Evolutionary conservation across 2,888 invertebrate genomes (phyloP).

Genomic region (Drepanosiphum platanoidis): DNA sequence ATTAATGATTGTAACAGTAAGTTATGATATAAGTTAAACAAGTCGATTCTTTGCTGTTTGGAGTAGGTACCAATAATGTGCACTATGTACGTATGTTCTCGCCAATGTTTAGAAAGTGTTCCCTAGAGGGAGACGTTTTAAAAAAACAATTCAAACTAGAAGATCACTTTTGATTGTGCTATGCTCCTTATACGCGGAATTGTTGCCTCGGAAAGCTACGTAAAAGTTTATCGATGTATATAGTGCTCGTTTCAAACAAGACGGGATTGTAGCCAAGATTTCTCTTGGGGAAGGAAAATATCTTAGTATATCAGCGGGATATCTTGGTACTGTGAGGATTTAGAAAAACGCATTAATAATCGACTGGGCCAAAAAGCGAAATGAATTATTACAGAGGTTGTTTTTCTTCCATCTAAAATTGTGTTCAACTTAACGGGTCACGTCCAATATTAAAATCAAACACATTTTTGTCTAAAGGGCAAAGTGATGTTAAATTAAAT

Average conservation of each 20-base stretch:
- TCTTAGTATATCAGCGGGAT: conserved; percentile 38
- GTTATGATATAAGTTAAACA: background rate
- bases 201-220: conserved; percentile 3
- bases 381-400: conserved; percentile 19
- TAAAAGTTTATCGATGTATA: conserved; percentile 27
- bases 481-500: conserved; percentile 3
- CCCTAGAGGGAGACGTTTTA: background rate
- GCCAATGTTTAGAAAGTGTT: background rate
- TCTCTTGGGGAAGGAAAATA: conserved; percentile 16
- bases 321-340: conserved; percentile 7
- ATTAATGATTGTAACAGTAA: background rate
- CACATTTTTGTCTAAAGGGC: background rate
- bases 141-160: conserved; percentile 9
- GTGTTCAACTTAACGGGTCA: background rate
- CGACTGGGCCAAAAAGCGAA: conserved; percentile 25
- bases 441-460: conserved; percentile 21
- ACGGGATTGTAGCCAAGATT: conserved; percentile 29
- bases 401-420: conserved; percentile 15
- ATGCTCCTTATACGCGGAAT: background rate
- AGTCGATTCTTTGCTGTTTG: background rate
- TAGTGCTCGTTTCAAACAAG: conserved; percentile 29
- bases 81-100: background rate
- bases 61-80: background rate
- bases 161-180: conserved; percentile 5
- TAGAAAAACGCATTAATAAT: conserved; percentile 33